Evolutionary conservation across 2,113 vertebrate genomes (phyloP).

Genomic region (Macroglossus sobrinus): DNA sequence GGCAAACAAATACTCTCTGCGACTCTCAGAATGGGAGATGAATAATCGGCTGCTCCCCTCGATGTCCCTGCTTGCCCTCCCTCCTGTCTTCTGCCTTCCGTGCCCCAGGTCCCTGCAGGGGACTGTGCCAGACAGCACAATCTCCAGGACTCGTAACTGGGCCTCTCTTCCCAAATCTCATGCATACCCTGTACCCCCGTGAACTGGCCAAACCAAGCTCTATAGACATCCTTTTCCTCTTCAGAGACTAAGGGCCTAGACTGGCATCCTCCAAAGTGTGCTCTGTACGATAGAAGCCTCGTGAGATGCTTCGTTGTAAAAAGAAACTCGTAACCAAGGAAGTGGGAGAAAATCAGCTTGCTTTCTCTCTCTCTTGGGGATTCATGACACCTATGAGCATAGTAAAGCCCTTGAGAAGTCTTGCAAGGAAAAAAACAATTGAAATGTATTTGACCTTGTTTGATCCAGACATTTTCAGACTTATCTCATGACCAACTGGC

Average conservation of each 20-base stretch:
- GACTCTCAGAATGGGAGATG: neutral
- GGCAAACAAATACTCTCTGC: conserved; percentile 23
- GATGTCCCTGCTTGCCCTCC: neutral
- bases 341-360: neutral
- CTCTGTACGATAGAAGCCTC: neutral
- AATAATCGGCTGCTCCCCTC: neutral
- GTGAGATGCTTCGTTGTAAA: neutral
- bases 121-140: neutral
- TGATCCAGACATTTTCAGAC: neutral
- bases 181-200: too few relatives aligned
- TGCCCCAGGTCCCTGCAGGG: neutral
- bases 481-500: neutral
- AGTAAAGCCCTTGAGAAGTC: neutral
- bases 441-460: neutral
- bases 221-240: fast-evolving
- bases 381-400: neutral
- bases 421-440: neutral
- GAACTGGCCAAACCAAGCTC: neutral
- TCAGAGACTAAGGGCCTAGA: neutral
- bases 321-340: neutral
- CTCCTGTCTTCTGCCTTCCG: neutral
- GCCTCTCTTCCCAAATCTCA: neutral
- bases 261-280: neutral
- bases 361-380: neutral
- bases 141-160: neutral